Conservation (phyloP, 1,140 invertebrate species). For the Platorchestia sp. region DNA sequence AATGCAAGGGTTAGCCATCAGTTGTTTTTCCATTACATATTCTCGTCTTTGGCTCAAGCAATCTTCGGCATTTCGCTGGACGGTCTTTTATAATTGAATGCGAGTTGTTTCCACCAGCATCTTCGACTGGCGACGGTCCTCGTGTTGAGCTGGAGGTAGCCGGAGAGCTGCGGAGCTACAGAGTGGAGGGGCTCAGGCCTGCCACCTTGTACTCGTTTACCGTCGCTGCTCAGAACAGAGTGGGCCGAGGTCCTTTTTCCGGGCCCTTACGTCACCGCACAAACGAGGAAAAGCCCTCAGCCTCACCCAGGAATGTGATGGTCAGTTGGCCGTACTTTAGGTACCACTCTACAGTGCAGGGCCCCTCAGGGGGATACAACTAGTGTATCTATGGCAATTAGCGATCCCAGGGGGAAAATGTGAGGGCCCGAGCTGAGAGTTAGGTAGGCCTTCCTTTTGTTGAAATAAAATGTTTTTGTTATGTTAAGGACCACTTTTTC, state of each 20-base stretch:
- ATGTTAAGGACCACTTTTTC: too few species aligned
- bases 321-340: background rate
- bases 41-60: background rate
- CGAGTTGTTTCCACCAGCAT: background rate
- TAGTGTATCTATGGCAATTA: too few species aligned
- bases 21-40: background rate
- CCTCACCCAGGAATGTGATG: background rate
- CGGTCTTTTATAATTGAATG: background rate
- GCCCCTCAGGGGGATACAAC: too few species aligned
- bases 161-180: slow-evolving; percentile 35
- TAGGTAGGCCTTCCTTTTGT: too few species aligned
- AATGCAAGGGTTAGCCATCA: background rate
- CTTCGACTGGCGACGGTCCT: background rate
- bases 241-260: slow-evolving; percentile 1
- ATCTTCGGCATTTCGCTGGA: background rate
- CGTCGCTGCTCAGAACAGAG: slow-evolving; percentile 43
- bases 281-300: slow-evolving; percentile 33
- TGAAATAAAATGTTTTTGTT: too few species aligned
- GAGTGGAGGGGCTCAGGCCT: slow-evolving; percentile 58
- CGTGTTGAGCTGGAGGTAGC: slow-evolving; percentile 60
- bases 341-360: background rate
- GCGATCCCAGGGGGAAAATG: too few species aligned
- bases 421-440: too few species aligned
- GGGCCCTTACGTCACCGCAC: slow-evolving; percentile 35
- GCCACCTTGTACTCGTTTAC: slow-evolving; percentile 61